Percentiles rank a stretch among this genome's conserved stretches.
These are phyloP conservation scores for Venusia cambrica DNA, from an alignment of 2,888 invertebrate genomes.

Conservation along the genomic window DNA sequence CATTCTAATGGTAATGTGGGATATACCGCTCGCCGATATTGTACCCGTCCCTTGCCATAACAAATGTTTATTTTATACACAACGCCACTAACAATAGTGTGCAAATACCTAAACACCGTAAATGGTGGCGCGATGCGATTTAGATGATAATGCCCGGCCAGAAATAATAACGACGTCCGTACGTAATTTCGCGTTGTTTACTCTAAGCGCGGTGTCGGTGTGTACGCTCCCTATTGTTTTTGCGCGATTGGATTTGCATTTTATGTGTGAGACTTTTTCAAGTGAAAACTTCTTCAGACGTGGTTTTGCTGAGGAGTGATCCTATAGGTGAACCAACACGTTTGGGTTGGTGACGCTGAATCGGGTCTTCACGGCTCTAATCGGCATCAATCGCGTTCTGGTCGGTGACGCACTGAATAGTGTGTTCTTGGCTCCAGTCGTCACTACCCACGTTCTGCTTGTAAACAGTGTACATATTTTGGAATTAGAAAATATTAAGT, in stretches of 20 bases:
- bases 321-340: no score
- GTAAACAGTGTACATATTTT: no score
- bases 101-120: conserved; percentile 79
- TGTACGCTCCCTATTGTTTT: conserved; percentile 33
- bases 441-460: no score
- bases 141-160: conserved; percentile 73
- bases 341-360: no score
- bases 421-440: no score
- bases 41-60: conserved; percentile 71
- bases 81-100: conserved; percentile 80
- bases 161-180: conserved; percentile 71
- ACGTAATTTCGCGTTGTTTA: conserved; percentile 59
- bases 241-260: conserved; percentile 33
- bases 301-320: no score
- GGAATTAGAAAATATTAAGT: no score
- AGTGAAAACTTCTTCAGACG: no score
- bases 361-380: no score
- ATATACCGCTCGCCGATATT: conserved; percentile 67
- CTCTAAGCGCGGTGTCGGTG: conserved; percentile 39
- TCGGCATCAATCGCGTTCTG: no score
- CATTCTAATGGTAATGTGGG: conserved; percentile 78
- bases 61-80: conserved; percentile 82
- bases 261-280: conserved; percentile 28
- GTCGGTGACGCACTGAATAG: no score
- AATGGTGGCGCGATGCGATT: conserved; percentile 76